Evolutionary conservation across 2,797 vertebrate species (phyloP).

Genomic region (Pygocentrus nattereri): DNA sequence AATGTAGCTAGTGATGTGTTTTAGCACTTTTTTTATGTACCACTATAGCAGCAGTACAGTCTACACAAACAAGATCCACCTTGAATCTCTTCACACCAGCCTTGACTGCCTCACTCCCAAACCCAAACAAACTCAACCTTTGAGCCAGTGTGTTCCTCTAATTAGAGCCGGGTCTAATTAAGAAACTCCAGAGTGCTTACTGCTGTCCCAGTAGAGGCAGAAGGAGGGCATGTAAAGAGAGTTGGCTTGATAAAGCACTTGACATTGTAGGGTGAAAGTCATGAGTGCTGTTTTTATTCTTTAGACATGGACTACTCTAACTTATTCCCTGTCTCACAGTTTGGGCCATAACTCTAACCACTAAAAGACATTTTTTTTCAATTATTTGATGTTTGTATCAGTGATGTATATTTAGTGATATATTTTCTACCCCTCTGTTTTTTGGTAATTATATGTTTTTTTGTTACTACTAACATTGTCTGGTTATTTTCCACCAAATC

Average conservation of each 20-base stretch:
- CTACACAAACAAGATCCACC: background rate
- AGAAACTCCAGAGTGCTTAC: slow-evolving; percentile 74
- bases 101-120: slow-evolving; percentile 13
- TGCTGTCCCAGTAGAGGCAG: slow-evolving; percentile 62
- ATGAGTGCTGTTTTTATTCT: background rate
- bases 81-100: background rate
- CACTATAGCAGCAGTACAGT: background rate
- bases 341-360: background rate
- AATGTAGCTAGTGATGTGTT: background rate
- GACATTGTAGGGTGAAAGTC: slow-evolving; percentile 14
- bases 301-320: background rate
- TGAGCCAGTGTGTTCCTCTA: slow-evolving; percentile 75
- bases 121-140: slow-evolving; percentile 25
- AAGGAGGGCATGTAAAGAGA: slow-evolving; percentile 46
- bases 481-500: slow-evolving; percentile 36
- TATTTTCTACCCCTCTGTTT: too few species aligned
- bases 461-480: slow-evolving; percentile 8
- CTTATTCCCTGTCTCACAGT: background rate
- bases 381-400: too few species aligned
- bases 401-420: too few species aligned
- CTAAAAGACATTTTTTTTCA: too few species aligned
- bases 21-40: background rate
- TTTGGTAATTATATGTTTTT: too few species aligned
- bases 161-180: slow-evolving; percentile 81
- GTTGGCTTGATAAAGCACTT: slow-evolving; percentile 55